Base-by-base conservation (phyloP, 2,888 invertebrate genomes). In the Eulithis prunata region DNA sequence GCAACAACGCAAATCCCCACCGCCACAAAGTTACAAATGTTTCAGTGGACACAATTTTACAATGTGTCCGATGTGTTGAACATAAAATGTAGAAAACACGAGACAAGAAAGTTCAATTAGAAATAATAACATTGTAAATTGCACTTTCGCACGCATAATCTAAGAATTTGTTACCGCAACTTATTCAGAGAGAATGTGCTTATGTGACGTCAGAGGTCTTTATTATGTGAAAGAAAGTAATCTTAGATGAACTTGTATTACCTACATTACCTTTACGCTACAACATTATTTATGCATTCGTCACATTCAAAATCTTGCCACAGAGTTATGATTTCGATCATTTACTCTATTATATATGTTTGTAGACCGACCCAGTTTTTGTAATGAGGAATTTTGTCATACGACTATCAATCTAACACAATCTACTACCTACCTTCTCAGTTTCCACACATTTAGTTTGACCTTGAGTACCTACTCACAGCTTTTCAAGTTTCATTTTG, bases 141-240 rank as follows among this genome's bases (percentile, higher is more conserved):
- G 69, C 64, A 75, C 76, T 75, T 75, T 76, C 75, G 70, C 74
- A 73, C 71, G 70, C 71, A 69, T 70, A 64, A 74, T 69, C 66
- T 69, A 56, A 64, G 58, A 70, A 70, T 66, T 68, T 69, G 68
- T 74, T 72, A 71, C 72, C 66, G 66, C 70, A 71, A 70, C 67
- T 62, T 68, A 57, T 66, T 63, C 68, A 60, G 60, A 70, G 69
- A 68, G 71, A 71, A 64, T 66, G 66, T 64, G 52, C 47, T 65
- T 65, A 58, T 45, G 12, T 70, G 70, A 70, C 73, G 73, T 69
- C 69, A 70, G 62, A 66, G 60, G 12, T 62, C 59, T 64, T 57
- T 36, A 70, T 61, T 67, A 64, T 67, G 70, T 58, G 68, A 66
- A 69, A 64, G 71, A 71, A 71, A 70, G 70, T 63, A 57, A 69